These are phyloP conservation scores for Spisula solida DNA, from an alignment of 2,888 invertebrate species.

Conservation along the genomic window DNA sequence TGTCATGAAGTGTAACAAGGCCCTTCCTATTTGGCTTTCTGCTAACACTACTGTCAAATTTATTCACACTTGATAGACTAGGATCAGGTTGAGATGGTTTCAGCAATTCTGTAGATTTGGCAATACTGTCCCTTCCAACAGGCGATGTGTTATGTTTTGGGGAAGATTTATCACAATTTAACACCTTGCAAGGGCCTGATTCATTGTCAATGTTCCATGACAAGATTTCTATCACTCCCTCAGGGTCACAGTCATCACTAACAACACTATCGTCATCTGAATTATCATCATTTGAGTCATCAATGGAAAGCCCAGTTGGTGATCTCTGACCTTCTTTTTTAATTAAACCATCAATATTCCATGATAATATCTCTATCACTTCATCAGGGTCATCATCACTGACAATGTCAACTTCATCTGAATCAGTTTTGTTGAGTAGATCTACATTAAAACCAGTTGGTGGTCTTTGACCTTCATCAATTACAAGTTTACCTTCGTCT, in stretches of 20 bases:
- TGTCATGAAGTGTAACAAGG: neutral
- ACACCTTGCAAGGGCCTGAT: neutral
- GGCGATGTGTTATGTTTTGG: neutral
- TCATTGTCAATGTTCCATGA: constrained; percentile 19
- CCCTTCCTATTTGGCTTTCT: neutral
- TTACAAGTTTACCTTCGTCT: too few relatives aligned
- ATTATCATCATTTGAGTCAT: neutral
- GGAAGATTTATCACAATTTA: neutral
- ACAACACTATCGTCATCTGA: neutral
- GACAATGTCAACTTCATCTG: neutral
- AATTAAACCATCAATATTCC: neutral
- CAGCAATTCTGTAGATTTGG: neutral
- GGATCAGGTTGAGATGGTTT: neutral
- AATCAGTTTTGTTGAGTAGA: too few relatives aligned
- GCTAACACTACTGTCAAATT: neutral
- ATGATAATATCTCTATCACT: constrained; percentile 9
- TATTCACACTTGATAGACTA: neutral
- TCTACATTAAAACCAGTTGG: neutral
- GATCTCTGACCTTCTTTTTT: too few relatives aligned
- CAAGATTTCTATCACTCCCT: neutral
- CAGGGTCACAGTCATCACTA: constrained; percentile 17
- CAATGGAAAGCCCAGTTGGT: too few relatives aligned
- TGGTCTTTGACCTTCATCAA: neutral
- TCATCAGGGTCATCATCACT: constrained; percentile 17
- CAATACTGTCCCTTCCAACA: neutral